Conservation (phyloP, 1,140 invertebrate species). For the Zaprionus capensis region DNA sequence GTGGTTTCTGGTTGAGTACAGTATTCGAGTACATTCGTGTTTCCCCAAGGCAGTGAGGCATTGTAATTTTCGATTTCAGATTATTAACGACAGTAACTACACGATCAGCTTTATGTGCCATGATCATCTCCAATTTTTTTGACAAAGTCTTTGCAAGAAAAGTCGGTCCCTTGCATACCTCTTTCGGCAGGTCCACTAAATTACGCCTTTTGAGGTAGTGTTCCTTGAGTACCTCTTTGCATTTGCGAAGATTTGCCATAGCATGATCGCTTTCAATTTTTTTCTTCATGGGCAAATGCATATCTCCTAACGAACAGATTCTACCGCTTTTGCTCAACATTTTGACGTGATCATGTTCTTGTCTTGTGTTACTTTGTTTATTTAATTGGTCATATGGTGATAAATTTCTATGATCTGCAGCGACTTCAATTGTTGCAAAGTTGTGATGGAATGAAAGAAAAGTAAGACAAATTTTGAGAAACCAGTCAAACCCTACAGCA, state of each 20-base stretch:
- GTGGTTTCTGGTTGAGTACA: conserved; percentile 14
- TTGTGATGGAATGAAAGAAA: too few relatives aligned
- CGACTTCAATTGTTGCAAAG: background rate
- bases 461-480: too few relatives aligned
- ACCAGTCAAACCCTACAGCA: too few relatives aligned
- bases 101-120: background rate
- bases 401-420: background rate
- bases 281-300: background rate
- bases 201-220: conserved; percentile 25
- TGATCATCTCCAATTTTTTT: conserved; percentile 12
- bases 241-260: conserved; percentile 10
- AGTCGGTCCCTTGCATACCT: background rate
- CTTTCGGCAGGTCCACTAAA: background rate
- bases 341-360: background rate
- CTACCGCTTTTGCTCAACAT: background rate
- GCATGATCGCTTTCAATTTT: conserved; percentile 13
- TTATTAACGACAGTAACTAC: too few relatives aligned
- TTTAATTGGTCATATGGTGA: background rate
- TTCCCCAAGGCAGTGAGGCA: background rate
- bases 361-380: too few relatives aligned
- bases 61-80: background rate
- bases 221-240: conserved; percentile 31
- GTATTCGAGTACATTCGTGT: background rate
- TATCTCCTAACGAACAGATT: background rate
- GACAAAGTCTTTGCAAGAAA: background rate